Base-by-base conservation (phyloP, 2,113 vertebrate genomes). In the Nesogale talazaci region DNA sequence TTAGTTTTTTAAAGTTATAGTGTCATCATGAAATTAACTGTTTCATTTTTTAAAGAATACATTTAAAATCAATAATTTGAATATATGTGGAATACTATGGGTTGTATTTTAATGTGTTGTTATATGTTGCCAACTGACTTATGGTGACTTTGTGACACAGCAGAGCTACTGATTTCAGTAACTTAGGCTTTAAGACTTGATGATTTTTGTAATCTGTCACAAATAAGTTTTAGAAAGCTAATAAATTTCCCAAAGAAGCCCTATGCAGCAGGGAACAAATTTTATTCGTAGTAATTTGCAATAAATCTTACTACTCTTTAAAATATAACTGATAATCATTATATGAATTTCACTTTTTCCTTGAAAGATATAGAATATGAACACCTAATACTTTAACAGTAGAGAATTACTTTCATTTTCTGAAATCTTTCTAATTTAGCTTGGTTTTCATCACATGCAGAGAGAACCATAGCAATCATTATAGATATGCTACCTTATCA, bases 401-500 rank as follows among this genome's bases (percentile, higher is more conserved):
- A n/a, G 12, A 69, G 15, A 6, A 46, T 11, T 81, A 90, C 81
- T 90, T 46, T 61, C 8, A 77, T 83, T 90, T 42, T 92, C 38
- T 59, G 11, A 83, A 94, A n/a, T 57, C 3, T 61, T 76, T 70
- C 22, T 63, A 36, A 81, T 17, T 93, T 34, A 75, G 89, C 83
- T 52, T 72, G 16, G 80, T 27, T 77, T 91, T 74, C 17, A 83
- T 78, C 93, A 90, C 88, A 96, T 96, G 22, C 85, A 97, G 94
- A 95, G 94, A 97, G 97, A 84, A 97, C 90, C 52, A 82, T 94
- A 95, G 92, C 95, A 97, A 95, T 96, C 96, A 91, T 93, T 85
- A 90, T 57, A 97, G 93, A 95, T 96, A 56, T 94, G 95, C 98
- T 97, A 98, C 96, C 98, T 97, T 98, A 97, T 98, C 98, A 94